Conservation (phyloP, 2,113 vertebrate genomes). For the Takifugu bimaculatus region DNA sequence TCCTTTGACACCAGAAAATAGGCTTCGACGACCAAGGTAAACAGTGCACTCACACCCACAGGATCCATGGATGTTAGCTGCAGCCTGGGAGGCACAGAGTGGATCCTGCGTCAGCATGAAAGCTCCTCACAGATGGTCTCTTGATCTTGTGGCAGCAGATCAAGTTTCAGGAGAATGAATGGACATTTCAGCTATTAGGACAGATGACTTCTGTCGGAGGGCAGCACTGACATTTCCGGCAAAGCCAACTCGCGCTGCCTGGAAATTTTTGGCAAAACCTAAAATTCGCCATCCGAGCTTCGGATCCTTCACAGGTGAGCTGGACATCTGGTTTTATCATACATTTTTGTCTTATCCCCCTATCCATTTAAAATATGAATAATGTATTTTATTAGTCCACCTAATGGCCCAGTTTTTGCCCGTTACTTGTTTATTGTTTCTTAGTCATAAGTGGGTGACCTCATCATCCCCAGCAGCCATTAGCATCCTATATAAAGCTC, state of each 20-base stretch:
- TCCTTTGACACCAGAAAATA: slow-evolving; percentile 75
- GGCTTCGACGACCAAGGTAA: slow-evolving; percentile 59
- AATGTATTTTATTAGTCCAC: slow-evolving; percentile 45
- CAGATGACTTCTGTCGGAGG: slow-evolving; percentile 27
- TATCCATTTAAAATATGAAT: slow-evolving; percentile 42
- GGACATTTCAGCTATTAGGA: slow-evolving; percentile 33
- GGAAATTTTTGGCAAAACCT: too few relatives aligned
- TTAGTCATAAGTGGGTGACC: slow-evolving; percentile 59
- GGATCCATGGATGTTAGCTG: slow-evolving; percentile 44
- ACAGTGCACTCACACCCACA: slow-evolving; percentile 39
- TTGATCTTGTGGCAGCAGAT: slow-evolving; percentile 60
- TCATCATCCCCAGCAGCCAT: slow-evolving; percentile 70
- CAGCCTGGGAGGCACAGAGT: slow-evolving; percentile 66
- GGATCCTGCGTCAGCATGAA: slow-evolving; percentile 55
- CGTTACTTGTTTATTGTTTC: slow-evolving; percentile 52
- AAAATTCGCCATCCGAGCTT: too few relatives aligned
- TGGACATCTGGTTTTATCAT: too few relatives aligned
- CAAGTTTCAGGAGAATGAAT: slow-evolving; percentile 56
- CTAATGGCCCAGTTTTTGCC: slow-evolving; percentile 27
- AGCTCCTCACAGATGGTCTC: slow-evolving; percentile 70
- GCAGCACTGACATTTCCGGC: slow-evolving; percentile 8
- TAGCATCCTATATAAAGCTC: slow-evolving; percentile 61
- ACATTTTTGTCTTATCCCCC: not conserved
- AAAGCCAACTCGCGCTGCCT: too few relatives aligned
- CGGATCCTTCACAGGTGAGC: too few relatives aligned